Percentiles rank a stretch among this genome's conserved stretches.
These are phyloP conservation scores for Chrysomela aeneicollis DNA, from an alignment of 2,888 invertebrate species.

Conservation along the genomic window DNA sequence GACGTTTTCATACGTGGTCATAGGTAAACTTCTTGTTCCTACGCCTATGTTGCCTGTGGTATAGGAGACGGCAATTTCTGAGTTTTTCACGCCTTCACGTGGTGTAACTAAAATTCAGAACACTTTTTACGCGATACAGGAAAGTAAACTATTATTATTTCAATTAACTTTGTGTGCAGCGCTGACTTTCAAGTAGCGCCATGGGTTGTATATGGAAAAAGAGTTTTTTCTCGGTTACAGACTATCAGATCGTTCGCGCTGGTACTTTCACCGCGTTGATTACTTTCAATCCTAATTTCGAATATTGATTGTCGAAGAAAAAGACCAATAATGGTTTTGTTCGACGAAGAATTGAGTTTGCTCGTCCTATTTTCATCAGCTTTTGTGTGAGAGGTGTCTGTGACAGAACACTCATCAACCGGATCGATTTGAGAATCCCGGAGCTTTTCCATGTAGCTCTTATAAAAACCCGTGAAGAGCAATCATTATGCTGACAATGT, in stretches of 20 bases:
- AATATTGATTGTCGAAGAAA: constrained; percentile 21
- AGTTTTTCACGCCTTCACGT: constrained; percentile 18
- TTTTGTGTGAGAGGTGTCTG: constrained; percentile 9
- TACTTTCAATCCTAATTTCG: constrained; percentile 21
- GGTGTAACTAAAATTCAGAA: constrained; percentile 34
- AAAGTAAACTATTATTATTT: constrained; percentile 46
- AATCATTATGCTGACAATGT: background rate
- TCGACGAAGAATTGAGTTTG: constrained; percentile 16
- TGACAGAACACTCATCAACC: constrained; percentile 8
- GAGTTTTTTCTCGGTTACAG: constrained; percentile 27
- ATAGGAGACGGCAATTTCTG: background rate
- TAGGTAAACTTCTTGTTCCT: background rate
- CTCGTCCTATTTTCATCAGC: constrained; percentile 20
- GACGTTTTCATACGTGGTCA: too few species aligned
- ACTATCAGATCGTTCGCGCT: constrained; percentile 27
- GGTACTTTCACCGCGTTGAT: constrained; percentile 34
- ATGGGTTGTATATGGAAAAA: constrained; percentile 31
- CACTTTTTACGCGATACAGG: constrained; percentile 34
- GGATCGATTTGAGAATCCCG: constrained; percentile 8
- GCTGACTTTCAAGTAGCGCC: constrained; percentile 35
- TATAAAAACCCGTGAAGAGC: background rate
- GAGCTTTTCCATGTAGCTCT: background rate
- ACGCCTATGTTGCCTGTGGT: background rate
- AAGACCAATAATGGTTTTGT: constrained; percentile 15
- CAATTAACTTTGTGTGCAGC: constrained; percentile 40